Conservation (phyloP, 2,888 invertebrate species). For the Volucella inflata region DNA sequence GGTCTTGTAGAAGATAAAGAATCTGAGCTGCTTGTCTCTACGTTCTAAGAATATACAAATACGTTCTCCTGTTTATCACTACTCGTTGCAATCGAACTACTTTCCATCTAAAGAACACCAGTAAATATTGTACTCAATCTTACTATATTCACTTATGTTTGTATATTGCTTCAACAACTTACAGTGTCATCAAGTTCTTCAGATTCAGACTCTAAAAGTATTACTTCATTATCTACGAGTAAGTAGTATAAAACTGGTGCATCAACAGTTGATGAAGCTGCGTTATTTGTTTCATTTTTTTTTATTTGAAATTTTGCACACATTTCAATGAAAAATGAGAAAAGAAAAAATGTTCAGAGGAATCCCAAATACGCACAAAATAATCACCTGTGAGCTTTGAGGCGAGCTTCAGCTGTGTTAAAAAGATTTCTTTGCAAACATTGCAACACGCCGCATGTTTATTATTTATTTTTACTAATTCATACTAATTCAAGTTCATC, state of each 20-base stretch:
- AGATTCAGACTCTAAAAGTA: background rate
- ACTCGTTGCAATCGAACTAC: background rate
- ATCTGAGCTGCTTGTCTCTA: no score
- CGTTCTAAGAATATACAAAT: no score
- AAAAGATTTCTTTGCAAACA: no score
- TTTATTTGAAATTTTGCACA: background rate
- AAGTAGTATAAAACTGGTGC: background rate
- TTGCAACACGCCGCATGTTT: no score
- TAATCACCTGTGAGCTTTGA: no score
- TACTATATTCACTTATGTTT: no score
- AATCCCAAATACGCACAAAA: background rate
- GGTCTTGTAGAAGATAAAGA: no score
- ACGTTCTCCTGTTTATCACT: background rate
- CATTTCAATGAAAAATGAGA: no score
- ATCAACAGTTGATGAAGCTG: background rate
- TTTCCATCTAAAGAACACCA: slow-evolving; percentile 36
- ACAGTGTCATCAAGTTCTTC: background rate
- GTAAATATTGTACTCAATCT: no score
- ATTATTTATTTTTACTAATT: no score
- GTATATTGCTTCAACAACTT: background rate
- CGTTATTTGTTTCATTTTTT: background rate
- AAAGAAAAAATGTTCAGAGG: background rate
- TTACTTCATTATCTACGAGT: background rate
- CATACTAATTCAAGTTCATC: no score
- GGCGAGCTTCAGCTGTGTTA: no score